Evolutionary conservation across 1,140 invertebrate genomes (phyloP), one percentile per base, ranked within the genome.

Genomic region (Homarus americanus): DNA sequence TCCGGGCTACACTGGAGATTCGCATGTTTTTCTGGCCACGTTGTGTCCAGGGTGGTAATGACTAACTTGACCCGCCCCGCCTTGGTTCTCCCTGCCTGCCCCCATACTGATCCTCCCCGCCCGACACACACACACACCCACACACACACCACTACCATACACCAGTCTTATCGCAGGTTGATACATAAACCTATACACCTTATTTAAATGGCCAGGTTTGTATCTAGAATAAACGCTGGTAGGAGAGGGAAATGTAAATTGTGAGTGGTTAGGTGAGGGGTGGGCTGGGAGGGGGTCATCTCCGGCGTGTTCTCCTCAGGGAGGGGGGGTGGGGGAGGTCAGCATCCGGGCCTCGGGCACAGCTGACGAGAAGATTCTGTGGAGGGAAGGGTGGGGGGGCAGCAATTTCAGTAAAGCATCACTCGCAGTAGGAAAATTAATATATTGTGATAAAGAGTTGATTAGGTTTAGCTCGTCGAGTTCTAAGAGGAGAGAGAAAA

Each of bases 291-390:
- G 73, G 49, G 73, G 40, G 66, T 63, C 69, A 73, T 75, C 66
- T 85, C 83, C 66, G 41, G 69, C 72, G 69, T 73, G 66, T 38
- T 85, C 69, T 73, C 72, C 82, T 84, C n/a, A n/a, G n/a, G n/a
- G 73, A 78, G n/a, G n/a, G 75, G 85, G 76, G 49, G 84, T 40
- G 32, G 63, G 53, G 53, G 49, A 78, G 76, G n/a, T 36, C 86
- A 80, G 58, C 86, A 88, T 88, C 86, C 86, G 86, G 86, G 86
- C 86, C 86, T 72, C 36, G 86, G 86, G 86, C 86, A 72, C 40
- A 69, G 28, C 76, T 80, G 63, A 69, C 63, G 28, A 20, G 58
- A 69, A 69, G 63, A 69, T 32, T 69, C n/a, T 69, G 12, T 4
- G 41, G 76, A 34, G 53, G 66, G 40, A 78, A 63, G 79, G 78